Base-by-base conservation (phyloP, 2,797 vertebrate species). In the Apogon hyalosoma region DNA sequence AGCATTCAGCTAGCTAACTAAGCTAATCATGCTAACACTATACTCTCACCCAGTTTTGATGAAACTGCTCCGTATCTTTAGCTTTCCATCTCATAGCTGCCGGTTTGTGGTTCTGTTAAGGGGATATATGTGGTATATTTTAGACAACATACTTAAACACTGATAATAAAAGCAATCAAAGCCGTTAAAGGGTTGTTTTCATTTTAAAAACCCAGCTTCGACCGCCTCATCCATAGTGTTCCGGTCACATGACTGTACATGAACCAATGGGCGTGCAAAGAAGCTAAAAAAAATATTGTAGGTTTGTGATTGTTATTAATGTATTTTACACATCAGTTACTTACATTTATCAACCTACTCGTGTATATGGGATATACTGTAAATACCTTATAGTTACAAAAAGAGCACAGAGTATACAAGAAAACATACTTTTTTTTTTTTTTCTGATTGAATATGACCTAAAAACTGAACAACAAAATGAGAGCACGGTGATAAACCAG, bases 231-330 rank as follows among this genome's bases (percentile, higher is more conserved):
- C 7, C 7, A 11, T 21, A 0, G 0, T 48, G 63, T 89, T 92
- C 88, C 84, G 77, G 84, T 86, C 84, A 91, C 5, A 79, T 84
- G 85, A 70, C 42, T 0, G 2, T 0, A 0, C 28, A 8, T 0
- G 0, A 31, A 13, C 63, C 6, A 71, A 62, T 46, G 11, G 0
- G 2, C 1, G 16, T 36, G 9, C 0, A 36, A 5, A 36, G 33
- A 36, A 36, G 33, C 33, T 36, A 36, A 31, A 31, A 31, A 31
- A 31, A 6, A 31, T 6, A 31, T 21, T 2, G 19, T 21, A 21
- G 19, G 19, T 21, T 21, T 21, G 19, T 21, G 19, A 2, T 21
- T 21, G 3, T 21, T 21, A 21, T 21, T 2, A 21, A 21, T 21
- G 19, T 21, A 21, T 21, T 2, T 21, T 21, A 21, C 19, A 21